A percentile compares a stretch with the other conserved stretches of the same genome.
phyloP scores from a whole-genome alignment of 2,888 invertebrate genomes.

The Macaria notata region DNA sequence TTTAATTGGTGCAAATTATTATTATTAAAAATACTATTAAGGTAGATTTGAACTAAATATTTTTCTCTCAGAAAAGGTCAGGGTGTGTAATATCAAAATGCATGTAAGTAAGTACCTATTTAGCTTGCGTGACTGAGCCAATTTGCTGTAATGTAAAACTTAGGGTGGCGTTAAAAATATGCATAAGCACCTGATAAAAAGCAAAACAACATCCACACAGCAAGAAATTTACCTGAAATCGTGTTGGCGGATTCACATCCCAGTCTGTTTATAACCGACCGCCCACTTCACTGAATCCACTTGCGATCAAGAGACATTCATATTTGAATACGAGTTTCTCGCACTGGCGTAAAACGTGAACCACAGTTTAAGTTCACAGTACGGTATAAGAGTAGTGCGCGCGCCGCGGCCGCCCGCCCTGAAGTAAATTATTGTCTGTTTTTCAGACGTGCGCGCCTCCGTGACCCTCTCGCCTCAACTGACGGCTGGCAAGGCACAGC shows the following conservation, averaged over 20 bases:
- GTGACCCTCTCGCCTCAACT: constrained; percentile 53
- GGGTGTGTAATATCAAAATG: too few species aligned
- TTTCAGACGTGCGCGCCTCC: constrained; percentile 54
- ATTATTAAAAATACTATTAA: too few species aligned
- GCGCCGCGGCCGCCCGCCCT: constrained; percentile 81
- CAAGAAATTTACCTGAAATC: constrained; percentile 32
- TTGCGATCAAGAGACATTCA: constrained; percentile 38
- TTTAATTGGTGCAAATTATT: too few species aligned
- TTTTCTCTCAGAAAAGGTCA: too few species aligned
- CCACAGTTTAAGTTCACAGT: background rate
- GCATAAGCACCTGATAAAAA: too few species aligned
- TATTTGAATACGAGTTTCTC: constrained; percentile 35
- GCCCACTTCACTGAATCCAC: constrained; percentile 20
- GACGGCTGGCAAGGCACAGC: constrained; percentile 38
- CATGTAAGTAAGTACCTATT: too few species aligned
- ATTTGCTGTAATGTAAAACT: too few species aligned
- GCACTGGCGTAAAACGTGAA: too few species aligned
- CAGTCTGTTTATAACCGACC: constrained; percentile 8
- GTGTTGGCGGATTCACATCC: constrained; percentile 12
- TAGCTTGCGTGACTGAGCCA: too few species aligned
- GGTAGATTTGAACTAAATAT: too few species aligned
- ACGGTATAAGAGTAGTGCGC: constrained; percentile 44
- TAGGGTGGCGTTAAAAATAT: too few species aligned
- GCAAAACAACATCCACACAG: too few species aligned
- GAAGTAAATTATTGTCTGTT: constrained; percentile 53